Base-by-base conservation (phyloP, 2,888 invertebrate genomes). In the Mamestra brassicae region DNA sequence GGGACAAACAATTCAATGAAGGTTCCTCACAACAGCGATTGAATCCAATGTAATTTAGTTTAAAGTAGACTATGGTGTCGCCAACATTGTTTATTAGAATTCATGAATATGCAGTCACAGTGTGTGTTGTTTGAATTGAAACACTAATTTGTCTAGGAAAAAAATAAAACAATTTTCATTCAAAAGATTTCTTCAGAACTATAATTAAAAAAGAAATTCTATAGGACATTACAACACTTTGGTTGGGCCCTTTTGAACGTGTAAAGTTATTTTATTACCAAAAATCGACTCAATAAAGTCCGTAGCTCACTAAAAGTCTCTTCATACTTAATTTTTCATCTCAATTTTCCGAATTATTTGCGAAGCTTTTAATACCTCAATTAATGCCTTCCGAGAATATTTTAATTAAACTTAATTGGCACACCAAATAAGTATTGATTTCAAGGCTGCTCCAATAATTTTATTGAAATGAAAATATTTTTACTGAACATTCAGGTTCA, bases 401-500 rank as follows among this genome's bases (percentile, higher is more conserved):
- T 64, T 61, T n/a, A 47, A 71, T 78, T 42, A 17, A 11, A 34
- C 61, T 50, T 75, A 76, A 69, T 76, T 64, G 47, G 3, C 13
- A 65, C 34, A 57, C 0, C 11, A 34, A 38, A 38, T 42, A 63
- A 55, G 55, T 64, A 76, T 71, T 71, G 63, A 76, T 71, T 76
- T 80, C 52, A 76, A 60, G 38, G 3, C n/a, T 36, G 17, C 45
- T 64, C 45, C 4, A 62, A 52, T 26, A 26, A n/a, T 26, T 74
- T 52, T 26, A 60, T 63, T 52, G 55, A 55, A 81, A 76, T 67
- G 67, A 60, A 67, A 81, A 68, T 78, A 52, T 74, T 80, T 73
- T 47, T 4, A 13, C 2, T 15, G 2, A 74, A 54, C 34, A 3
- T 57, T 38, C 5, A 50, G 6, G 36, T 57, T 55, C 4, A 3